Evolutionary conservation across 1,140 invertebrate species (phyloP).

Genomic region (Heliconius nattereri): DNA sequence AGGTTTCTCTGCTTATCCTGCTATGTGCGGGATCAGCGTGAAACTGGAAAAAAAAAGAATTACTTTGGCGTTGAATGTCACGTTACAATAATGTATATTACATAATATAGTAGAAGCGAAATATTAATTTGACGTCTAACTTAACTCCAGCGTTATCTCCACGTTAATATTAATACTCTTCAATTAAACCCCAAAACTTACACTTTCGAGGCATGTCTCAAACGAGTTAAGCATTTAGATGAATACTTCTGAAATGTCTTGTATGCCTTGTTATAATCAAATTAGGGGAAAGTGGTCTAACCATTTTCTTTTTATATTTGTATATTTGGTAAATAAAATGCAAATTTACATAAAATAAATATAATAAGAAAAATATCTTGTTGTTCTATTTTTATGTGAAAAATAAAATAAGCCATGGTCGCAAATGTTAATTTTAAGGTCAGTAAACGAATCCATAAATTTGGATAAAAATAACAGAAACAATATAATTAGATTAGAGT

Average conservation of each 20-base stretch:
- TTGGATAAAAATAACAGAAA: too few relatives aligned
- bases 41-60: too few relatives aligned
- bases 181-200: constrained; percentile 4
- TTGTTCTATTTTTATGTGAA: too few relatives aligned
- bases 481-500: too few relatives aligned
- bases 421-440: too few relatives aligned
- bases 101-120: neutral
- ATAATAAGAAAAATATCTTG: too few relatives aligned
- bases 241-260: neutral
- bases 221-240: neutral
- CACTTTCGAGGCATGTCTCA: neutral
- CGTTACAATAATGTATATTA: neutral
- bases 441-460: too few relatives aligned
- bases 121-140: neutral
- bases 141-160: neutral
- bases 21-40: too few relatives aligned
- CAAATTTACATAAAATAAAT: too few relatives aligned
- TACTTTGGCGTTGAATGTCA: neutral
- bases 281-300: neutral
- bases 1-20: too few relatives aligned
- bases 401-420: too few relatives aligned
- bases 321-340: neutral
- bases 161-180: constrained; percentile 1
- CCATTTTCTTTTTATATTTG: neutral
- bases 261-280: neutral